Percentiles rank a stretch among this genome's conserved stretches.
phyloP scores from a whole-genome alignment of 2,797 vertebrate genomes.

The Dendrocincla fuliginosa region DNA sequence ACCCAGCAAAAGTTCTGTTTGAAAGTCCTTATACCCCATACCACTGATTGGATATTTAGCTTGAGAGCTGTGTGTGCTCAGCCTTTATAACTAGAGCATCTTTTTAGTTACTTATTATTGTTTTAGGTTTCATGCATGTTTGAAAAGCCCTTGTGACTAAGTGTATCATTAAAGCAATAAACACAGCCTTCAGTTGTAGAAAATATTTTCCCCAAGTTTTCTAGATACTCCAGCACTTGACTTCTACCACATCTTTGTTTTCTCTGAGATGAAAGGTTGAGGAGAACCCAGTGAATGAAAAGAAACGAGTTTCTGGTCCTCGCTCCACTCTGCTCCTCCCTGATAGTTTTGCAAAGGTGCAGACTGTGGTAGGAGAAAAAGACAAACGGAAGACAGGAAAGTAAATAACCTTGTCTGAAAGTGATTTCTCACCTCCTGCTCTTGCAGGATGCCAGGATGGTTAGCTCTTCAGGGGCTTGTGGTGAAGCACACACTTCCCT shows the following conservation, averaged over 20 bases:
- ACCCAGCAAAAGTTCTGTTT: not conserved
- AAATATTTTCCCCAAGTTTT: not conserved
- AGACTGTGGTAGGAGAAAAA: not conserved
- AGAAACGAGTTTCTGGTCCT: not conserved
- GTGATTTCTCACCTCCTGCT: not conserved
- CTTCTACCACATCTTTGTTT: not conserved
- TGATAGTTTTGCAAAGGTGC: not conserved
- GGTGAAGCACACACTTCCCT: not conserved
- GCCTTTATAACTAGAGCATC: not conserved
- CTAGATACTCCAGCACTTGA: not conserved
- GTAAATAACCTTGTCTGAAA: not conserved
- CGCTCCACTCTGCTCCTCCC: not conserved
- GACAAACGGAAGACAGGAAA: not conserved
- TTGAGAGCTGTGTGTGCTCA: not conserved
- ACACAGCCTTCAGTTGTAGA: not conserved
- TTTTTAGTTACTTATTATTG: not conserved
- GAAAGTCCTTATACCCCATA: not conserved
- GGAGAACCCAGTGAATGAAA: not conserved
- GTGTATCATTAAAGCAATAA: slow-evolving; percentile 1
- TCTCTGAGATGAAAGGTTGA: not conserved
- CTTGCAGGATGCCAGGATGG: not conserved
- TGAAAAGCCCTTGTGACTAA: slow-evolving; percentile 2
- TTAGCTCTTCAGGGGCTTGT: not conserved
- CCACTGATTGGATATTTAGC: slow-evolving; percentile 1
- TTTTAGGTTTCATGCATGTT: not conserved